These are phyloP conservation scores for Ailuropoda melanoleuca DNA, from an alignment of 2,113 vertebrate species.

Conservation along the genomic window DNA sequence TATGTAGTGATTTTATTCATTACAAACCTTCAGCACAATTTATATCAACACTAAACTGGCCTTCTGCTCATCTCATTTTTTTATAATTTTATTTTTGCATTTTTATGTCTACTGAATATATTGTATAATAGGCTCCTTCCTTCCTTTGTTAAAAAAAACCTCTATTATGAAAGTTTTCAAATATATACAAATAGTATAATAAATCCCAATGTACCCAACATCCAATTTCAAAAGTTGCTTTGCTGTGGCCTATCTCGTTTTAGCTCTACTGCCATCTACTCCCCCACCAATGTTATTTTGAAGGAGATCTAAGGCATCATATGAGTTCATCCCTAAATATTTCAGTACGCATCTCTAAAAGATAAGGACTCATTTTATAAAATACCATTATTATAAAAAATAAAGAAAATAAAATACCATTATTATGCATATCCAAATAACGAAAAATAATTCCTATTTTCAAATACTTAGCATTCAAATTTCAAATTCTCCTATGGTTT, in stretches of 20 bases:
- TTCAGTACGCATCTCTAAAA: conserved; percentile 25
- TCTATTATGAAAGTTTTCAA: neutral
- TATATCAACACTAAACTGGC: neutral
- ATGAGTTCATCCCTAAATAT: conserved; percentile 13
- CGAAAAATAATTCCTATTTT: conserved; percentile 28
- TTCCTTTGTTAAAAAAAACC: neutral
- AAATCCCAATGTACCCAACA: neutral
- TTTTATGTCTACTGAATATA: neutral
- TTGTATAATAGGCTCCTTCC: neutral
- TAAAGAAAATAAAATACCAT: neutral
- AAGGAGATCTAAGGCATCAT: neutral
- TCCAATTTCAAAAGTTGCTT: neutral
- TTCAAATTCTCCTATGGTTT: neutral
- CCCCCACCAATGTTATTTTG: neutral
- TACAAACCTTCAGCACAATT: conserved; percentile 20
- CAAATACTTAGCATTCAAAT: neutral
- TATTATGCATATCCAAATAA: conserved; percentile 31
- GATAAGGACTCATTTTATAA: neutral
- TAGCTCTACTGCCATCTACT: neutral
- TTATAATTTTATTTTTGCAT: neutral
- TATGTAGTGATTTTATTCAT: conserved; percentile 32
- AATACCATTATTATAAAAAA: conserved; percentile 23
- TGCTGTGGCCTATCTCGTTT: neutral
- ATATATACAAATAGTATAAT: neutral
- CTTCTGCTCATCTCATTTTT: neutral